Base-by-base conservation (phyloP, 2,113 vertebrate species). In the Leptobrachium ailaonicum region DNA sequence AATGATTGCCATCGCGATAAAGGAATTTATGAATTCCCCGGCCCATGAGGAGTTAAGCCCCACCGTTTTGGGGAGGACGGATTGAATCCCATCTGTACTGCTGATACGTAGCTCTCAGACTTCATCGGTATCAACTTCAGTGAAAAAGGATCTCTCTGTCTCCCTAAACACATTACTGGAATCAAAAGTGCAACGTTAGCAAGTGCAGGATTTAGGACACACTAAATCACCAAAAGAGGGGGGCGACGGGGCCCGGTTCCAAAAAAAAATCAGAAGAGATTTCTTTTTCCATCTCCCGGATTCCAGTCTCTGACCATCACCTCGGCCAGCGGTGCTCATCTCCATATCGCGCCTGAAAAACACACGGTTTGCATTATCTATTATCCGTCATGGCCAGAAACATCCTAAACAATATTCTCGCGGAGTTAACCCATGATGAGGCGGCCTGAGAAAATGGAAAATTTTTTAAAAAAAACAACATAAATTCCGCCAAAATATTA, bases 351-450 rank as follows among this genome's bases (percentile, higher is more conserved):
- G 47, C 64, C 68, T 71, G 56, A 53, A 71, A 32, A 50, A 71
- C 77, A 79, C 58, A 71, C 71, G 77, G 77, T 72, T 58, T 79
- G 60, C 40, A 79, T 73, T 80, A 74, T 44, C 63, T 32, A 58
- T 73, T 74, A 67, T 74, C 63, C 78, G 66, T 72, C 42, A 41
- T 71, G 60, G 71, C 71, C 50, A 73, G 71, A 44, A 40, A 80
- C 66, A 67, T 67, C 62, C 58, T 70, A 73, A 66, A 77, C 63
- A 79, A 73, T 41, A 73, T 60, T 68, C 63, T 43, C 42, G 43
- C 67, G 50, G 69, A 32, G 62, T 71, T 63, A 71, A 60, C 76
- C 76, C 76, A 62, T 13, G 32, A 44, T n/a, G n/a, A 71, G 32
- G 67, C 42, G 13, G 67, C 14, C 42, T 47, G 47, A 8, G 47